These are phyloP conservation scores for Nebria brevicollis DNA, from an alignment of 2,888 invertebrate genomes.

Conservation along the genomic window DNA sequence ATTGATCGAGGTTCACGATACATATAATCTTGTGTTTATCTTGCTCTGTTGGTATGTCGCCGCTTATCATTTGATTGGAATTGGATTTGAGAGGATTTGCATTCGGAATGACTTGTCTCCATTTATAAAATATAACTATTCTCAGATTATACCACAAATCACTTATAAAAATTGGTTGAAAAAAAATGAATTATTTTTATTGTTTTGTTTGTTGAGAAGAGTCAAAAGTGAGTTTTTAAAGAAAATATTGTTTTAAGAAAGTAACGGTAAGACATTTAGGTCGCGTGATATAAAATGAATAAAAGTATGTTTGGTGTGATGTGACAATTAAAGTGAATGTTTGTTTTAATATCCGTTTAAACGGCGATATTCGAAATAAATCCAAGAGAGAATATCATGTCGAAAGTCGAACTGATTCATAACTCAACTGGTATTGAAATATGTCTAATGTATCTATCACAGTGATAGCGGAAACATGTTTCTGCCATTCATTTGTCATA, in stretches of 20 bases:
- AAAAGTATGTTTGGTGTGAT: too few species aligned
- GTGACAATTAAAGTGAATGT: too few species aligned
- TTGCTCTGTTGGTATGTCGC: background rate
- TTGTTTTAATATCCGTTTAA: too few species aligned
- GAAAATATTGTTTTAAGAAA: too few species aligned
- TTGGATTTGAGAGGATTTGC: background rate
- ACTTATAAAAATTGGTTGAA: too few species aligned
- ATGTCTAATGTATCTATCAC: conserved; percentile 28
- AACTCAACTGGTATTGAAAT: conserved; percentile 27
- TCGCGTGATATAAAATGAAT: too few species aligned
- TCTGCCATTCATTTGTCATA: conserved; percentile 40
- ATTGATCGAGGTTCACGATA: conserved; percentile 25
- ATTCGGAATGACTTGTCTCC: conserved; percentile 14
- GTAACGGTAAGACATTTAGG: too few species aligned
- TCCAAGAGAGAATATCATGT: too few species aligned
- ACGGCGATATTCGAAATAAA: too few species aligned
- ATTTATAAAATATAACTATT: background rate
- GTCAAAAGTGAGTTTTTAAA: too few species aligned
- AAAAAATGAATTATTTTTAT: too few species aligned
- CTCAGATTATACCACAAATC: background rate
- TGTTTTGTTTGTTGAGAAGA: too few species aligned
- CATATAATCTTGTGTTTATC: conserved; percentile 34
- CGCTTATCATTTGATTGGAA: conserved; percentile 36
- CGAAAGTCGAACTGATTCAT: background rate
- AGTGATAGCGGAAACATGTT: conserved; percentile 34